phyloP scores from a whole-genome alignment of 2,113 vertebrate species.

The Leptobrachium ailaonicum region DNA sequence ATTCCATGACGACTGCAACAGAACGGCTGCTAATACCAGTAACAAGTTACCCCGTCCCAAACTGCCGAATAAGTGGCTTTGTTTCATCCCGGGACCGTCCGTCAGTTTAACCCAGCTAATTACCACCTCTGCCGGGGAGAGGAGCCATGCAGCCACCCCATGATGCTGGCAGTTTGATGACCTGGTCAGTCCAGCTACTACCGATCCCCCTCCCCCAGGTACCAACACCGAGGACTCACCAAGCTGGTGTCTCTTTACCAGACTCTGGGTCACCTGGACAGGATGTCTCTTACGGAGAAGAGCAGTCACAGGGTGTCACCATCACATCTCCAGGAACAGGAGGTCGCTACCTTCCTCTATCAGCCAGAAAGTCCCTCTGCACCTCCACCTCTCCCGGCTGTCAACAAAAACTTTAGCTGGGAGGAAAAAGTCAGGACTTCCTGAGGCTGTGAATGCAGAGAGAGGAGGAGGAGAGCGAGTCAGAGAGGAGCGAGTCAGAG shows the following conservation, averaged over 20 bases:
- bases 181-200: no score
- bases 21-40: no score
- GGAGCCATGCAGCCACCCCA: background rate
- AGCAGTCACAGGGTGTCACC: background rate
- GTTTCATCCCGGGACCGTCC: no score
- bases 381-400: background rate
- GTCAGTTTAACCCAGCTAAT: background rate
- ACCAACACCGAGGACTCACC: background rate
- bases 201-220: no score
- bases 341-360: background rate
- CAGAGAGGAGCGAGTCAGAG: background rate
- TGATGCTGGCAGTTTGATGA: background rate
- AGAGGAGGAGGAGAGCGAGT: conserved; percentile 4
- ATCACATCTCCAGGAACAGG: background rate
- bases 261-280: background rate
- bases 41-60: no score
- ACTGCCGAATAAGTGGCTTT: no score
- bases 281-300: background rate
- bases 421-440: conserved; percentile 37
- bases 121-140: background rate
- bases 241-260: background rate
- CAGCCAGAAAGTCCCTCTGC: background rate
- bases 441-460: conserved; percentile 4
- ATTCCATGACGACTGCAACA: no score
- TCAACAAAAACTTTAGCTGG: conserved; percentile 28